A percentile compares a stretch with the other conserved stretches of the same genome.
These are phyloP conservation scores for Bombus fervidus DNA, from an alignment of 1,140 invertebrate genomes.

Conservation along the genomic window DNA sequence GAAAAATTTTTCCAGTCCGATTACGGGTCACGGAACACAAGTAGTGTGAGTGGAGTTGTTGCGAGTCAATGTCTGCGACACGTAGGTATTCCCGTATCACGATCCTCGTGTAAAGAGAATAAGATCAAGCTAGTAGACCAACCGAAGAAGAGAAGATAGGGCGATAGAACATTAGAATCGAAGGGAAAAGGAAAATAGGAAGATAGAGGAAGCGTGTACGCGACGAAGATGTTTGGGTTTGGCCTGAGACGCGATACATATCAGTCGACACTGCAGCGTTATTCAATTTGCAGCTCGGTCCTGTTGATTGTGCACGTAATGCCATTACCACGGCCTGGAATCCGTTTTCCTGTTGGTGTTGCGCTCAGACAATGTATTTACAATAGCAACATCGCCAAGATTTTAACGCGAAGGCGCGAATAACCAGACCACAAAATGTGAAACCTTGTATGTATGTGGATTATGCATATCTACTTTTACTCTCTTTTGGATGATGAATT, in stretches of 20 bases:
- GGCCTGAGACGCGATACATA: slow-evolving; percentile 74
- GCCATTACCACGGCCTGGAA: slow-evolving; percentile 69
- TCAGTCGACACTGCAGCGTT: slow-evolving; percentile 71
- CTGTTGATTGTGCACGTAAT: slow-evolving; percentile 79
- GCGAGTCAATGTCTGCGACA: slow-evolving; percentile 73
- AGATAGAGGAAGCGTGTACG: slow-evolving; percentile 6
- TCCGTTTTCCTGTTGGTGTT: slow-evolving; percentile 53
- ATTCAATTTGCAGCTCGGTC: slow-evolving; percentile 77
- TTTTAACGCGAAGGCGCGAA: slow-evolving; percentile 9
- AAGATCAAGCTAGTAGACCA: slow-evolving; percentile 16
- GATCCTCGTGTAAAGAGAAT: slow-evolving; percentile 44
- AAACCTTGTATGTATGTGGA: too few relatives aligned
- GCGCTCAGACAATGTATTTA: slow-evolving; percentile 63
- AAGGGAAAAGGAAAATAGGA: background rate
- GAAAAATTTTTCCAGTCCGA: background rate
- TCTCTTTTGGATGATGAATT: too few relatives aligned
- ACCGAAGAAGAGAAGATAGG: background rate
- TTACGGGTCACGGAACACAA: background rate
- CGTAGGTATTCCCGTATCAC: slow-evolving; percentile 68
- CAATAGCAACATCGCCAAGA: slow-evolving; percentile 44
- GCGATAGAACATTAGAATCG: background rate
- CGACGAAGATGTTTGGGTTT: slow-evolving; percentile 36
- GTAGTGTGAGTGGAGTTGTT: slow-evolving; percentile 46
- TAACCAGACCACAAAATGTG: too few relatives aligned
- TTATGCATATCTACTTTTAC: too few relatives aligned